Evolutionary conservation across 2,113 vertebrate genomes (phyloP), one percentile per base, ranked within the genome.

Genomic region (Grus americana): DNA sequence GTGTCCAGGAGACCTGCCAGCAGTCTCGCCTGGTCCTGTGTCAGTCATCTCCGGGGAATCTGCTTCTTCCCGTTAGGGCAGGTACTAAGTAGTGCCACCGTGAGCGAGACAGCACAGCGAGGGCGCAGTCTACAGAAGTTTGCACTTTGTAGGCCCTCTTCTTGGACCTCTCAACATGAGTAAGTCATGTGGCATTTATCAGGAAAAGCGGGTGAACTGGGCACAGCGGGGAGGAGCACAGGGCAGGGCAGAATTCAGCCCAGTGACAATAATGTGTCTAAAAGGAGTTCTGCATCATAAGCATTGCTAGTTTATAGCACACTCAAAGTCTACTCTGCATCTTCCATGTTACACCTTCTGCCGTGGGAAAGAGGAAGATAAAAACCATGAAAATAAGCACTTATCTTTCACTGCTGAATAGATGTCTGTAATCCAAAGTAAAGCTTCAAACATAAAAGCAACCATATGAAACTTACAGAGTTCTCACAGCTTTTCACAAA

Each of bases 401-500:
- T 74, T 70, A 49, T 63, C 49, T 82, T 90, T 75, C 24, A 44
- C 44, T 90, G 50, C 34, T 68, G 59, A 78, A 83, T 38, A 87
- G 24, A 42, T 66, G 19, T 65, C 59, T 90, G 16, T 67, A 80
- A 83, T 62, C 38, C 42, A 71, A 88, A 73, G 15, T 42, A 93
- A 84, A 91, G 61, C 61, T 91, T 94, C 55, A 66, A 81, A 79
- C 22, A 68, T n/a, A 82, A 81, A 96, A 95, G 15, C n/a, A 84
- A 54, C 21, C 9, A 42, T 17, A 61, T 1, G 3, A 86, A 93
- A 78, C 9, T 47, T 17, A 49, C 38, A 42, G 32, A 74, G 38
- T 34, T 79, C 71, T 79, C 79, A 80, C 61, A 68, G 44, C 6
- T 85, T 61, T 78, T 36, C 40, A 73, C 55, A 42, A 67, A 57